A percentile compares a stretch with the other conserved stretches of the same genome.
These are phyloP conservation scores for Capitella teleta DNA, from an alignment of 1,140 invertebrate genomes.

Conservation along the genomic window DNA sequence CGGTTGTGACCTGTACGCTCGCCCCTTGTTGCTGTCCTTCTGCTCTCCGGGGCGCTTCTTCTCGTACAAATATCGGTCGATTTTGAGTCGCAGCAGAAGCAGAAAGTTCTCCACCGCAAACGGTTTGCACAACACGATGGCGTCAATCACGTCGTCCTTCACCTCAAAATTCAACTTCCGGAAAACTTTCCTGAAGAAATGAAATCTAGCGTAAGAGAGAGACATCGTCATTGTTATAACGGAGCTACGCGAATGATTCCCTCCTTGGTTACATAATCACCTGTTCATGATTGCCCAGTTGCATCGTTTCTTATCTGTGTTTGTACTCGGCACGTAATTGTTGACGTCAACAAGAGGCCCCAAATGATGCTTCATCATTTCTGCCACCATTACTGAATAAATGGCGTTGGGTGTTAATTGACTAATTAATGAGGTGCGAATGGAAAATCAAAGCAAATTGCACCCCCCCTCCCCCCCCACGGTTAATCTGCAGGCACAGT, in stretches of 20 bases:
- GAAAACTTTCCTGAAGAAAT: slow-evolving; percentile 32
- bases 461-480: background rate
- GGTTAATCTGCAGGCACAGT: background rate
- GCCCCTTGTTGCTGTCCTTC: no score
- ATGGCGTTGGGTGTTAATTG: no score
- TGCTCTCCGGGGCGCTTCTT: background rate
- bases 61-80: slow-evolving; percentile 20
- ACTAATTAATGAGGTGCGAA: background rate
- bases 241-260: background rate
- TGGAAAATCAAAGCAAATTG: background rate
- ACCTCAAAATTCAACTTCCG: slow-evolving; percentile 30
- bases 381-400: background rate
- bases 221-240: background rate
- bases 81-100: slow-evolving; percentile 30
- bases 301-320: background rate
- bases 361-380: background rate
- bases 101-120: slow-evolving; percentile 32
- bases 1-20: no score
- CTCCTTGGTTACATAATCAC: background rate
- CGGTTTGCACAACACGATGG: slow-evolving; percentile 23
- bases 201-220: slow-evolving; percentile 3
- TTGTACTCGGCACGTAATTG: background rate
- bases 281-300: background rate
- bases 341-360: background rate
- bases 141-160: slow-evolving; percentile 32